A percentile compares a stretch with the other conserved stretches of the same genome.
phyloP scores from a whole-genome alignment of 2,888 invertebrate genomes.

The Oligia strigilis region DNA sequence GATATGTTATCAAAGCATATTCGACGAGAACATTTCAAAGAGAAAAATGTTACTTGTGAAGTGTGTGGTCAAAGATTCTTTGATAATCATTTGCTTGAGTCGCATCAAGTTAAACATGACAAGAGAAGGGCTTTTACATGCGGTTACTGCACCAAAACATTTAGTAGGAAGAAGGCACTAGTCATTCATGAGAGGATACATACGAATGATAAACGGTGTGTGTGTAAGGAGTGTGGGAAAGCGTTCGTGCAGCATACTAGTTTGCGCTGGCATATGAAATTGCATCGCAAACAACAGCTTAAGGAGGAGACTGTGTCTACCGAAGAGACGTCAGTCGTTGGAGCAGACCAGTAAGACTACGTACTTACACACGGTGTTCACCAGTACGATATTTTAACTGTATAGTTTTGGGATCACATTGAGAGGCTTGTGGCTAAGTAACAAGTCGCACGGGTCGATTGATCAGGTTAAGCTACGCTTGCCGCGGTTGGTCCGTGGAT shows the following conservation, averaged over 20 bases:
- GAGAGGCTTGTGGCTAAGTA: no score
- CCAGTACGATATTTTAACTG: no score
- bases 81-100: conserved; percentile 60
- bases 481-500: no score
- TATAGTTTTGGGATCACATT: no score
- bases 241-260: conserved; percentile 59
- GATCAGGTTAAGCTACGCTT: no score
- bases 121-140: conserved; percentile 59
- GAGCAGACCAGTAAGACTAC: background rate
- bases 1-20: conserved; percentile 60
- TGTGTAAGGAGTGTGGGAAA: conserved; percentile 71
- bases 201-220: conserved; percentile 68
- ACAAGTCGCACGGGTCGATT: no score
- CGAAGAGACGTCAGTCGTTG: no score
- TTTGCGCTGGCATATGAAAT: conserved; percentile 16
- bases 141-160: conserved; percentile 56
- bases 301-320: background rate
- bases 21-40: conserved; percentile 71
- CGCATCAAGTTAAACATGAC: conserved; percentile 69
- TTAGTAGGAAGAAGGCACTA: conserved; percentile 46
- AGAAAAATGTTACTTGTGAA: conserved; percentile 71
- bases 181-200: conserved; percentile 62
- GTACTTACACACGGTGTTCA: no score
- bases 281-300: background rate
- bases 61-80: conserved; percentile 73